These are phyloP conservation scores for Itoplectis maculator DNA, from an alignment of 2,888 invertebrate species.

Conservation along the genomic window DNA sequence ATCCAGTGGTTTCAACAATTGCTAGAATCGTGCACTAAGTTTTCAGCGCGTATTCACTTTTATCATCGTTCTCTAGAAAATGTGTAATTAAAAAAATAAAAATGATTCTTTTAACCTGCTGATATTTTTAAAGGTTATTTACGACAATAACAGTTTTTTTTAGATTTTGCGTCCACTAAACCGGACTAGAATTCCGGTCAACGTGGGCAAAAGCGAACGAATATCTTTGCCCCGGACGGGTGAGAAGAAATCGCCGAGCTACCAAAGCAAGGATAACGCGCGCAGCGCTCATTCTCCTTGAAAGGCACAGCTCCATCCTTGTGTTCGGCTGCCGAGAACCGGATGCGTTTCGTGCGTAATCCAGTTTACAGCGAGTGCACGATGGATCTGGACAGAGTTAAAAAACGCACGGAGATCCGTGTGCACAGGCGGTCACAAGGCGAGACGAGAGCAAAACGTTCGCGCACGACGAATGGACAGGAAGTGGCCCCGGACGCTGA, in stretches of 20 bases:
- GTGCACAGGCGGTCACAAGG: conserved; percentile 29
- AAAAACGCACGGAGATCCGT: background rate
- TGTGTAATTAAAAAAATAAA: too few relatives aligned
- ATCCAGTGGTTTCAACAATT: background rate
- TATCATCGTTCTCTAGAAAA: too few relatives aligned
- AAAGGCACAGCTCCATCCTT: conserved; percentile 12
- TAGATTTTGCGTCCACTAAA: too few relatives aligned
- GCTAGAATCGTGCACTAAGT: too few relatives aligned
- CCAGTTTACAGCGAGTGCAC: conserved; percentile 75
- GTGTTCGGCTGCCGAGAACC: conserved; percentile 71
- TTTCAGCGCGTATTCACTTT: too few relatives aligned
- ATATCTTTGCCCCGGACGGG: background rate
- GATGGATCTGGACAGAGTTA: conserved; percentile 27
- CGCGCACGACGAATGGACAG: conserved; percentile 78
- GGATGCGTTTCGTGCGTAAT: conserved; percentile 74
- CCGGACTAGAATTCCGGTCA: background rate
- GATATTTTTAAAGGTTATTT: too few relatives aligned
- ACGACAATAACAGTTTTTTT: too few relatives aligned
- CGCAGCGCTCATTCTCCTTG: conserved; percentile 3
- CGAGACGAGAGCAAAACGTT: conserved; percentile 58
- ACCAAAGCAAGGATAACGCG: background rate
- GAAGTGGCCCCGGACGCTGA: conserved; percentile 78
- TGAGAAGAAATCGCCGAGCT: background rate
- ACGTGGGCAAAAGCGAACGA: background rate
- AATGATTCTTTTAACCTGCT: too few relatives aligned